These are phyloP conservation scores for Hyalella azteca DNA, from an alignment of 2,888 invertebrate species.

Conservation along the genomic window DNA sequence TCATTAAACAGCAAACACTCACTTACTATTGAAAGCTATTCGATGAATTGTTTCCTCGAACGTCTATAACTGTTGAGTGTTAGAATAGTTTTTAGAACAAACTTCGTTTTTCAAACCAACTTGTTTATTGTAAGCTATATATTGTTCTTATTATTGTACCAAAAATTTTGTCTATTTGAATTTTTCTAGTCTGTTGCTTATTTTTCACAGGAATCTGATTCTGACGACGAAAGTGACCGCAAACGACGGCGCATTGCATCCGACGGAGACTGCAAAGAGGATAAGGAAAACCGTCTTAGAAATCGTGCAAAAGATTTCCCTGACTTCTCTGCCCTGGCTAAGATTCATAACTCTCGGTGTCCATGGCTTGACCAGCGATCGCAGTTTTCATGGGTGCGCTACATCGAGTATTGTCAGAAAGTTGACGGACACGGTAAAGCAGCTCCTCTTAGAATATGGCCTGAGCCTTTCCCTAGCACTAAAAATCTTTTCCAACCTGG, in stretches of 20 bases:
- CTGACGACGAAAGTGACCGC: background rate
- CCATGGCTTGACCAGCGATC: slow-evolving; percentile 54
- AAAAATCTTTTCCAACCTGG: slow-evolving; percentile 68
- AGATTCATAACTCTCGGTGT: slow-evolving; percentile 41
- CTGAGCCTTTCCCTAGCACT: slow-evolving; percentile 51
- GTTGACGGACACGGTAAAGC: slow-evolving; percentile 48
- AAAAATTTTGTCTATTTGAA: no score
- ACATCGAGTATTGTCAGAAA: slow-evolving; percentile 54
- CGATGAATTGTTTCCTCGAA: no score
- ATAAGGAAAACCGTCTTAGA: background rate
- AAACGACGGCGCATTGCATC: background rate
- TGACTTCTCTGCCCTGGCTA: background rate
- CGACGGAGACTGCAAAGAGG: background rate
- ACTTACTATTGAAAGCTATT: no score
- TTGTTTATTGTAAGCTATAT: no score
- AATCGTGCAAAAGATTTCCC: background rate
- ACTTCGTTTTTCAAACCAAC: no score
- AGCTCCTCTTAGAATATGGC: slow-evolving; percentile 54
- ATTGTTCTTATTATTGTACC: no score
- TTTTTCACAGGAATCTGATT: slow-evolving; percentile 9
- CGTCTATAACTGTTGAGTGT: no score
- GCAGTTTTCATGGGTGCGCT: slow-evolving; percentile 56
- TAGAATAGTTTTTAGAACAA: no score
- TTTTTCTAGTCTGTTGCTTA: background rate
- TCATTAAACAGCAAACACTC: no score